phyloP scores from a whole-genome alignment of 2,797 vertebrate species.

The Neostethus bicornis region DNA sequence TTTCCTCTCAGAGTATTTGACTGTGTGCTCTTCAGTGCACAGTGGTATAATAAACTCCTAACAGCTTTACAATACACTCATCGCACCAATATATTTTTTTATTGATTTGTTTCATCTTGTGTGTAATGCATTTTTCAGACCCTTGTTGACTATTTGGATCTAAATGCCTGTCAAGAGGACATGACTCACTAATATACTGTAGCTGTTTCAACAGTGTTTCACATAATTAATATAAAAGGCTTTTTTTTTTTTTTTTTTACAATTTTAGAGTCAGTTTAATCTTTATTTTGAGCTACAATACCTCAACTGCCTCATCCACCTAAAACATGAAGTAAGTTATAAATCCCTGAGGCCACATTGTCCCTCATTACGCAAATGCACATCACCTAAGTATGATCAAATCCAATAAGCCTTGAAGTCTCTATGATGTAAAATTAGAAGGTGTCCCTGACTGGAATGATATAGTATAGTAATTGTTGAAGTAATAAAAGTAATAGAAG shows the following conservation, averaged over 20 bases:
- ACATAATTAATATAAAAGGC: neutral
- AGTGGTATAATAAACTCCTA: neutral
- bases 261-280: neutral
- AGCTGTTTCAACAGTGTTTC: neutral
- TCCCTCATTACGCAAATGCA: neutral
- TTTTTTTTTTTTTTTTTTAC: neutral
- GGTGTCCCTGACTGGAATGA: neutral
- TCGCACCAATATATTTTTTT: neutral
- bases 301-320: neutral
- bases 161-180: no score
- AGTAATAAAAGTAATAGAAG: constrained; percentile 1
- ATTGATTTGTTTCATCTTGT: neutral
- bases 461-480: constrained; percentile 3
- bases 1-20: neutral
- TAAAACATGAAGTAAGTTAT: neutral
- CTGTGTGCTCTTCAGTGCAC: neutral
- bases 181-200: neutral
- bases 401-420: neutral
- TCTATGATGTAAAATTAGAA: neutral
- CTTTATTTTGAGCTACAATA: neutral
- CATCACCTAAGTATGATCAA: neutral
- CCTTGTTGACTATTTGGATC: neutral
- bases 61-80: neutral
- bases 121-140: neutral
- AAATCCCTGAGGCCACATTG: neutral